Evolutionary conservation across 1,140 invertebrate species (phyloP), one percentile per base, ranked within the genome.

Genomic region (Dryas iulia): DNA sequence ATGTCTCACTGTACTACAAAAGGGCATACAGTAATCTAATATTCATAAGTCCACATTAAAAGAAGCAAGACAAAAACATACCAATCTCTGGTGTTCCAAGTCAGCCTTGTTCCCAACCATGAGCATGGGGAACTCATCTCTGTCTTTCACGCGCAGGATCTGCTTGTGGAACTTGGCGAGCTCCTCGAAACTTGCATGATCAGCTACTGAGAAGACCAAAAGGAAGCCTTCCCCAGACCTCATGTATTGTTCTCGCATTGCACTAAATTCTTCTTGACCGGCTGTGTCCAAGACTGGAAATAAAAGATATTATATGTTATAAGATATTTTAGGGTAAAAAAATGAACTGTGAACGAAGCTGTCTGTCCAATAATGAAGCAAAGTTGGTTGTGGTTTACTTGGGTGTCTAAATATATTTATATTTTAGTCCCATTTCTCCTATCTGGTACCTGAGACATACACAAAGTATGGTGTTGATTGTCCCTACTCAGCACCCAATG

Each of bases 31-130:
- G n/a, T n/a, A n/a, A n/a, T n/a, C n/a, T n/a, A n/a, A n/a, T n/a
- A n/a, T n/a, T n/a, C n/a, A n/a, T n/a, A n/a, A n/a, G n/a, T n/a
- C n/a, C n/a, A n/a, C n/a, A n/a, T n/a, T n/a, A n/a, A 6, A 28
- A 28, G 6, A 33, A 33, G 8, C 10, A 10, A 33, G 14, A 66
- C 58, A 69, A 57, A 12, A 24, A 75, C 93, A 93, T 82, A 98
- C 97, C 82, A 95, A 94, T 93, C 98, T 93, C 84, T 98, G 96
- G 64, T 95, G 94, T 80, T 98, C 97, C 73, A 99, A 91, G 92
- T 99, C 98, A 69, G 97, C 96, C 90, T 99, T 99, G 84, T 99
- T 99, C 23, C 97, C 98, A 21, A 98, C 98, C 93, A 99, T 95
- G 10, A 99, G 93, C 95, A 99, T 98, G 8, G 98, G 98, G 89